A percentile compares a stretch with the other conserved stretches of the same genome.
Conservation (phyloP, 2,797 vertebrate genomes). For the Clamator glandarius region DNA sequence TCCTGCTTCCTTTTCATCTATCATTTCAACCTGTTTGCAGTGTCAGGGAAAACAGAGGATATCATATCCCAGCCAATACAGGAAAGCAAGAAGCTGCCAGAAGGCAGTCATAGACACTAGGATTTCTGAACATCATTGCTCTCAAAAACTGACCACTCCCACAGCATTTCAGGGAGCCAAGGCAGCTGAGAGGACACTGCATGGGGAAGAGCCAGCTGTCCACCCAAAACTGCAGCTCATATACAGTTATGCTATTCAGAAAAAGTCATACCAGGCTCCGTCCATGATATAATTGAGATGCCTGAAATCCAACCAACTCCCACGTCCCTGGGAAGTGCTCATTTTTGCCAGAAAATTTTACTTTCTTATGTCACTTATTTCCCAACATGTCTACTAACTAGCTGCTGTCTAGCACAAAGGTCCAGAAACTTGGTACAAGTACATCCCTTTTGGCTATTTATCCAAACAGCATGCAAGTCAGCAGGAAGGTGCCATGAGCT, state of each 20-base stretch:
- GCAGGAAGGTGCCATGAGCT: not conserved
- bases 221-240: not conserved
- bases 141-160: not conserved
- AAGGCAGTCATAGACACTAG: not conserved
- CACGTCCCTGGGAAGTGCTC: accelerated
- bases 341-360: not conserved
- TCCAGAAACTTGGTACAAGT: not conserved
- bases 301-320: not conserved
- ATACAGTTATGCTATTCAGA: not conserved
- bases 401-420: not conserved
- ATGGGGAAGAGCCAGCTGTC: not conserved
- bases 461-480: not conserved
- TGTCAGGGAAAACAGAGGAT: constrained; percentile 37
- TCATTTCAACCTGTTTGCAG: constrained; percentile 47
- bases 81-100: constrained; percentile 1
- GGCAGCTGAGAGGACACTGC: accelerated
- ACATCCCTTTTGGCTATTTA: not conserved
- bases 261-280: not conserved
- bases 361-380: not conserved
- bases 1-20: not conserved
- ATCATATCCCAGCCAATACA: not conserved
- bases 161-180: not conserved
- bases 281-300: not conserved
- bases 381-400: accelerated
- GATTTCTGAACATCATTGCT: not conserved